Evolutionary conservation across 92 coral and sea anemone genomes (phyloP).

Genomic region (Plumapathes pennacea): DNA sequence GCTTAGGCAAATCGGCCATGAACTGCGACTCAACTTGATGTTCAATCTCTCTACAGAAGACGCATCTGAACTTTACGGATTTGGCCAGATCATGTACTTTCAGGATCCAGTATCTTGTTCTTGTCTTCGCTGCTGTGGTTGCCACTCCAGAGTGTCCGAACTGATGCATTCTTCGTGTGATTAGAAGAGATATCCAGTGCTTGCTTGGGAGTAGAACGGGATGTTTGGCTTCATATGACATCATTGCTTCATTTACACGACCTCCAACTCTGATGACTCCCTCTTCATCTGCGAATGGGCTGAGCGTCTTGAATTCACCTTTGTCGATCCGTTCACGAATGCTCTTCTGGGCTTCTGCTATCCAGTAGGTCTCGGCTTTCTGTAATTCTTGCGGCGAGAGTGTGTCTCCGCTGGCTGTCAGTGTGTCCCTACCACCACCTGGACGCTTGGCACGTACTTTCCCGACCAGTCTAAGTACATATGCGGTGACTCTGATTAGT

Average conservation of each 20-base stretch:
- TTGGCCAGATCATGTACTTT: slow-evolving; percentile 32
- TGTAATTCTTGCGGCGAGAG: slow-evolving; percentile 19
- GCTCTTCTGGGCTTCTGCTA: slow-evolving; percentile 25
- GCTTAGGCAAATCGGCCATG: slow-evolving; percentile 40
- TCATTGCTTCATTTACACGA: slow-evolving; percentile 37
- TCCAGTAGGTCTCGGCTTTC: slow-evolving; percentile 29
- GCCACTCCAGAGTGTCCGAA: slow-evolving; percentile 39
- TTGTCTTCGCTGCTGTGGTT: slow-evolving; percentile 36
- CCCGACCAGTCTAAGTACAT: slow-evolving; percentile 17
- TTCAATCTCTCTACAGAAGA: slow-evolving; percentile 13
- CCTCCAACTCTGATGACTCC: slow-evolving; percentile 57
- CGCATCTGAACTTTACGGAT: slow-evolving; percentile 38
- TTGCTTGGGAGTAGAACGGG: slow-evolving; percentile 41
- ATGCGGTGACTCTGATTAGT: slow-evolving; percentile 44
- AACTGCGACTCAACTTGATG: slow-evolving; percentile 38
- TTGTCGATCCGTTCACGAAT: slow-evolving; percentile 8
- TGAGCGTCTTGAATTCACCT: slow-evolving; percentile 19
- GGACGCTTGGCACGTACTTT: slow-evolving; percentile 7
- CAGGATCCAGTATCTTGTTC: slow-evolving; percentile 47
- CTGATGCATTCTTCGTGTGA: slow-evolving; percentile 24
- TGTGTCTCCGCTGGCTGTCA: slow-evolving; percentile 4
- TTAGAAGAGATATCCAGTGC: slow-evolving; percentile 33
- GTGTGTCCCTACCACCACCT: too few species aligned
- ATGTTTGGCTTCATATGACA: slow-evolving; percentile 17
- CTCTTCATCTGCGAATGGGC: slow-evolving; percentile 35